Base-by-base conservation (phyloP, 2,113 vertebrate species). In the Camarhynchus parvulus region DNA sequence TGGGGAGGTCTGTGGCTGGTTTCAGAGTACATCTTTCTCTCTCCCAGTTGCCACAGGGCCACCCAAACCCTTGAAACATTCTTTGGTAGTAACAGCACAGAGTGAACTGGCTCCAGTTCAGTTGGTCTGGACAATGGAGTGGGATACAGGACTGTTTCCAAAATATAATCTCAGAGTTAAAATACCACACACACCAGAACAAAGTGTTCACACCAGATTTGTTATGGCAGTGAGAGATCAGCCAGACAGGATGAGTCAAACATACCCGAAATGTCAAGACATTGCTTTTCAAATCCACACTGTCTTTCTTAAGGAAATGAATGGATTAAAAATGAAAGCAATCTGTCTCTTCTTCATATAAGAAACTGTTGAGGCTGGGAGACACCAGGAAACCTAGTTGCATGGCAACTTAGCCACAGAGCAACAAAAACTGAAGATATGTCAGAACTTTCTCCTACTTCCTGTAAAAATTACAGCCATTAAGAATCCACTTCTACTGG, bases 161-260 rank as follows among this genome's bases (percentile, higher is more conserved):
- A 91, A 95, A 88, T 67, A 30, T 74, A 94, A 73, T 70, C 55
- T 90, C 63, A 63, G 67, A 39, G 59, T 10, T 83, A 75, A 91
- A 95, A 94, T 80, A 92, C 70, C 84, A 91, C 89, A 91, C 89
- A 91, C 53, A 89, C 18, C 31, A 91, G 81, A 80, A 91, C 33
- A 27, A 78, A 91, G 42, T 59, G 55, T 77, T 92, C 94, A 83
- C 33, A 77, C 15, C 0, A 11, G 70, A 8, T 90, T 84, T 91
- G 66, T 63, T 70, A 83, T 35, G 41, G 58, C 46, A 74, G 37
- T 33, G 37, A 74, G 39, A 35, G 35, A 63, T 62, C 50, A 49
- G 91, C 50, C 78, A 95, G 82, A 70, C 4, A 35, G 16, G 55
- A 76, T 89, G 84, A 95, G 42, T 85, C 37, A 80, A 85, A 84